Evolutionary conservation across 1,140 invertebrate species (phyloP).

Genomic region (Chironomus striatipennis): DNA sequence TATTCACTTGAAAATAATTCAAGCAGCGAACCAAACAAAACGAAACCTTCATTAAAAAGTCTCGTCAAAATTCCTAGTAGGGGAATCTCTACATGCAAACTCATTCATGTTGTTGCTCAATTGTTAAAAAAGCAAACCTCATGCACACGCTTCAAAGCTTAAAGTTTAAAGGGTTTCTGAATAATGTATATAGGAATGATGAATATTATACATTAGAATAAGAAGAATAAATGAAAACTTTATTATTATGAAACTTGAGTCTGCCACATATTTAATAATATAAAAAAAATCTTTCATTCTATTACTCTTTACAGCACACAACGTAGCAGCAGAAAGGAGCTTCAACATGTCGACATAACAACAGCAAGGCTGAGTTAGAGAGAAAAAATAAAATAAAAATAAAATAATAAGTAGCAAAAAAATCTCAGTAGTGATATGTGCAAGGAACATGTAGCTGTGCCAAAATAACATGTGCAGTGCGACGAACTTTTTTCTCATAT

Average conservation of each 20-base stretch:
- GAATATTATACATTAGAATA: too few relatives aligned
- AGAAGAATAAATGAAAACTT: neutral
- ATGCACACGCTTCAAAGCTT: too few relatives aligned
- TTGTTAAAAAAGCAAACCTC: too few relatives aligned
- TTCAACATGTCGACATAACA: neutral
- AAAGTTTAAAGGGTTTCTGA: too few relatives aligned
- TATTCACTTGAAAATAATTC: too few relatives aligned
- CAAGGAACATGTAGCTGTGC: neutral
- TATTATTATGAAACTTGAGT: neutral
- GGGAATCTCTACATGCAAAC: too few relatives aligned
- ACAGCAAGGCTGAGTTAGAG: neutral
- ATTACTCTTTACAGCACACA: neutral
- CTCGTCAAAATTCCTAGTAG: too few relatives aligned
- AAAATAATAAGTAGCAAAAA: neutral
- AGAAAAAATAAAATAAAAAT: neutral
- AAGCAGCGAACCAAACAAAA: too few relatives aligned
- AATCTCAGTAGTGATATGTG: neutral
- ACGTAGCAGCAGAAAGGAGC: too few relatives aligned
- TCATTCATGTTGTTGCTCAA: too few relatives aligned
- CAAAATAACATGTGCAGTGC: neutral
- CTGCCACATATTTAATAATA: neutral
- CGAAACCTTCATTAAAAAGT: too few relatives aligned
- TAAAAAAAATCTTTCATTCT: neutral
- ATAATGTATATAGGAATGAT: too few relatives aligned
- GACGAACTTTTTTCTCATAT: neutral